A percentile compares a stretch with the other conserved stretches of the same genome.
Evolutionary conservation across 1,140 invertebrate species (phyloP).

Genomic region (Zaprionus capensis): DNA sequence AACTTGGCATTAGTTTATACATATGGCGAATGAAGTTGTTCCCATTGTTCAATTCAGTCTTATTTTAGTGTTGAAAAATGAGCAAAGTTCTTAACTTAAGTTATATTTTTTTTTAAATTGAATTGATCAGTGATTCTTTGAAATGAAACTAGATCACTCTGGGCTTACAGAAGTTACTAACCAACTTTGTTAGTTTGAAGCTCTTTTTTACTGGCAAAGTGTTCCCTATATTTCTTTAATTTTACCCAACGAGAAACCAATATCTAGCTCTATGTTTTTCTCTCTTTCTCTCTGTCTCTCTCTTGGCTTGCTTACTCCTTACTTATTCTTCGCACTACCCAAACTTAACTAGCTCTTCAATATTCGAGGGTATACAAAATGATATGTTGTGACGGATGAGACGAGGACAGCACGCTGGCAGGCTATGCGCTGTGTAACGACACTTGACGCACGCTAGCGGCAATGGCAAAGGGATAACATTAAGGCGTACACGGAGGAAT

Average conservation of each 20-base stretch:
- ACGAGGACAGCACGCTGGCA: constrained; percentile 24
- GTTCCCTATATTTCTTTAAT: no score
- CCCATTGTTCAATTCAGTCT: no score
- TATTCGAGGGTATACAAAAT: constrained; percentile 18
- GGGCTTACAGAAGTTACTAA: neutral
- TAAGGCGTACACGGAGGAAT: constrained; percentile 1
- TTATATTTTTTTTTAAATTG: neutral
- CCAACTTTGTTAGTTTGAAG: neutral
- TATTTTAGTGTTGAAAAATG: no score
- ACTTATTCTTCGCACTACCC: neutral
- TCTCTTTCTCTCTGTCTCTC: no score
- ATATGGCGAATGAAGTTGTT: no score
- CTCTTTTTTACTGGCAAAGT: neutral
- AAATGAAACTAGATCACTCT: neutral
- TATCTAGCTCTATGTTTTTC: no score
- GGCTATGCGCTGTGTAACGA: constrained; percentile 45
- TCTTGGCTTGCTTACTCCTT: neutral
- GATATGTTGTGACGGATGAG: constrained; percentile 18
- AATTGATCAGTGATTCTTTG: neutral
- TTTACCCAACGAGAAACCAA: no score
- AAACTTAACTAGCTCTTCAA: neutral
- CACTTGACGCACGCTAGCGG: constrained; percentile 47
- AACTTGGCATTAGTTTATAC: no score
- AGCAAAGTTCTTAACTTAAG: no score
- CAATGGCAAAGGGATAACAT: constrained; percentile 44